Evolutionary conservation across 2,113 vertebrate genomes (phyloP), one percentile per base, ranked within the genome.

Genomic region (Onychostruthus taczanowskii): DNA sequence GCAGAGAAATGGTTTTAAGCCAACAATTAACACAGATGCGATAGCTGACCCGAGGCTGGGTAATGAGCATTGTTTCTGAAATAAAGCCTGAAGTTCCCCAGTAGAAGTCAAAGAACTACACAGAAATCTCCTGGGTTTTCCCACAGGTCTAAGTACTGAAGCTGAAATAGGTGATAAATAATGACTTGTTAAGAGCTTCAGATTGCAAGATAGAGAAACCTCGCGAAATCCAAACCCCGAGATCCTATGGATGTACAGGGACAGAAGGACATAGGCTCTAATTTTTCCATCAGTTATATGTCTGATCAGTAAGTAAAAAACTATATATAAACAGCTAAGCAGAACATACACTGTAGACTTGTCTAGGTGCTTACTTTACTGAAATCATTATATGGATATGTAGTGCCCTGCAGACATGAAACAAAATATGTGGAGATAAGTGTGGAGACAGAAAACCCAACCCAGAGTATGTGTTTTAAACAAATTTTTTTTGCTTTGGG

Each of bases 1-100:
- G 23, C 39, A 55, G 49, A 41, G 18, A 63, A 89, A 90, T 91
- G 59, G 83, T 95, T 96, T 96, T 86, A 92, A 94, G 50, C 61
- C 70, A 92, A 79, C 13, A 18, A 30, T 52, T 87, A 66, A 43
- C 37, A 89, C 55, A 82, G 77, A 16, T 90, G 44, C 83, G 94
- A 88, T 33, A 76, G 37, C 75, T 92, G 96, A 93, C 89, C 91
- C 68, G 66, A 81, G 39, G 11, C 39, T 61, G 41, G 43, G 26
- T 31, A 70, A 74, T 69, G 53, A 47, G 52, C 43, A 14, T 19
- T n/a, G 53, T 74, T 90, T 64, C 56, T 77, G 31, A 95, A 87
- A 91, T 84, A 84, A 95, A 96, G 46, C 35, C 86, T n/a, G 31
- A 17, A 82, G 33, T 94, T 92, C n/a, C 78, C 68, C 70, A 49